Percentiles rank a stretch among this genome's conserved stretches.
These are phyloP conservation scores for Pipistrellus kuhlii DNA, from an alignment of 2,797 vertebrate species.

Conservation along the genomic window DNA sequence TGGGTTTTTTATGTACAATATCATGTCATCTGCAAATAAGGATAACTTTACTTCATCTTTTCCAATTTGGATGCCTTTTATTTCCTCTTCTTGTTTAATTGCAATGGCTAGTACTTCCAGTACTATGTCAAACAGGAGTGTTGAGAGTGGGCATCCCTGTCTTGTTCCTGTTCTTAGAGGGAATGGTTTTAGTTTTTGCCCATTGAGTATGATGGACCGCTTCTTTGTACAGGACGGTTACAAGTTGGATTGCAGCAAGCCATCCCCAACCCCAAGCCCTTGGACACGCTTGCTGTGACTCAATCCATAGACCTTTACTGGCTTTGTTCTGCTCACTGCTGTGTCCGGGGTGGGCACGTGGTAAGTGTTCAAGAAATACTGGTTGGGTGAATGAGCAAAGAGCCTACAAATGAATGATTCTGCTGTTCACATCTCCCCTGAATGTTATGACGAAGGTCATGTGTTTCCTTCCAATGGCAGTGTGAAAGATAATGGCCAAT, in stretches of 20 bases:
- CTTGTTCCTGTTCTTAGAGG: too few relatives aligned
- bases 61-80: too few relatives aligned
- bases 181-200: too few relatives aligned
- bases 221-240: not conserved
- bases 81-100: too few relatives aligned
- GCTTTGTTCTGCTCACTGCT: not conserved
- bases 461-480: rapidly evolving
- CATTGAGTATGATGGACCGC: rapidly evolving
- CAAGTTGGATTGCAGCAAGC: not conserved
- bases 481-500: too few relatives aligned
- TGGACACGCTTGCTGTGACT: rapidly evolving
- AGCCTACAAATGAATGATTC: rapidly evolving
- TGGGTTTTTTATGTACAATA: too few relatives aligned
- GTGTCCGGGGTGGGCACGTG: not conserved
- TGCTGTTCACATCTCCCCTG: not conserved
- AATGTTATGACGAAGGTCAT: rapidly evolving
- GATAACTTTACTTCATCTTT: too few relatives aligned
- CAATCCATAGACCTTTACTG: rapidly evolving
- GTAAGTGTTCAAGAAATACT: rapidly evolving
- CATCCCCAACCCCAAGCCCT: too few relatives aligned
- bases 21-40: too few relatives aligned
- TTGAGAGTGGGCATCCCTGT: too few relatives aligned
- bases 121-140: too few relatives aligned
- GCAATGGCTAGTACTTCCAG: too few relatives aligned
- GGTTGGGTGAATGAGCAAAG: not conserved